phyloP scores from a whole-genome alignment of 2,113 vertebrate genomes.

The Corythoichthys haematopterus region DNA sequence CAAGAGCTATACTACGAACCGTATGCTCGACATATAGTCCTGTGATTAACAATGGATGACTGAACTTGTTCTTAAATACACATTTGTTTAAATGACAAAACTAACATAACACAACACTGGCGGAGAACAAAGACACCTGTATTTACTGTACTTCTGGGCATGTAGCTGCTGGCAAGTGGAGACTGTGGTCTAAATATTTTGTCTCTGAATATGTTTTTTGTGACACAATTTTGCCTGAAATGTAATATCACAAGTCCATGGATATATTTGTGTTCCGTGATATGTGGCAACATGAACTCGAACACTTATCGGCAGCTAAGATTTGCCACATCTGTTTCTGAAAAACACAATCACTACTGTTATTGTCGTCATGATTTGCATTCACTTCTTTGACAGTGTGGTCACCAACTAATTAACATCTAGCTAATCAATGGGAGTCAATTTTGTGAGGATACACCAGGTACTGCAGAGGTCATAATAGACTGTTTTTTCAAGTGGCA shows the following conservation, averaged over 20 bases:
- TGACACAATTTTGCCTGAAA: not conserved
- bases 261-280: not conserved
- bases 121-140: not conserved
- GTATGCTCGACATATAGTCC: not conserved
- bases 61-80: not conserved
- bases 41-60: not conserved
- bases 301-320: too few species aligned
- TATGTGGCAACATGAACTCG: too few species aligned
- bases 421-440: too few species aligned
- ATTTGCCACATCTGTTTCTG: too few species aligned
- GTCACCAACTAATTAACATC: not conserved
- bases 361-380: too few species aligned
- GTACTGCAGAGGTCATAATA: too few species aligned
- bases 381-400: too few species aligned
- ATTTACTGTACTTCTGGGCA: not conserved
- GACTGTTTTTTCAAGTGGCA: not conserved
- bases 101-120: not conserved
- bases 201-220: not conserved
- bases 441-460: too few species aligned
- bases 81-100: not conserved
- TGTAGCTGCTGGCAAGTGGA: not conserved
- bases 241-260: too few species aligned
- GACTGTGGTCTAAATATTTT: not conserved
- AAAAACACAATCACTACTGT: too few species aligned
- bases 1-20: not conserved